phyloP scores from a whole-genome alignment of 1,140 invertebrate species.

The Magallana angulata region DNA sequence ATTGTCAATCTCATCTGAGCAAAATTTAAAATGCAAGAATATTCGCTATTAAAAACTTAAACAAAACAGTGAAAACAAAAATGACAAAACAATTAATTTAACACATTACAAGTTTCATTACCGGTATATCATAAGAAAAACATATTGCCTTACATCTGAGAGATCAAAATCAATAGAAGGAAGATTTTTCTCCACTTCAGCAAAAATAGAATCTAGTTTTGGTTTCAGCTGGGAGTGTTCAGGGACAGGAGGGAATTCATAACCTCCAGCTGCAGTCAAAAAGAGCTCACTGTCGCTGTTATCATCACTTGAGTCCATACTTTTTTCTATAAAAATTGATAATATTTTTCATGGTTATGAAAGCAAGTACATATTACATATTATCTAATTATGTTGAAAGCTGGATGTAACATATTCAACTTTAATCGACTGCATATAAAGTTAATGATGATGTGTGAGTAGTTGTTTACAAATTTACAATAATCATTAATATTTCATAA shows the following conservation, averaged over 20 bases:
- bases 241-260: not conserved
- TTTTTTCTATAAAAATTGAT: not conserved
- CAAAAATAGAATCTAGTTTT: conserved; percentile 74
- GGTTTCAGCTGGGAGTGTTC: conserved; percentile 65
- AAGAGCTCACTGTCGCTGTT: conserved; percentile 45
- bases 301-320: conserved; percentile 52
- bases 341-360: not conserved
- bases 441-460: no score
- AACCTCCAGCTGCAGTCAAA: not conserved
- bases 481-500: no score
- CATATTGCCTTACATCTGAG: conserved; percentile 71
- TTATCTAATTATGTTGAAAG: no score
- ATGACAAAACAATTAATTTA: not conserved
- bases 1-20: not conserved
- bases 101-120: not conserved
- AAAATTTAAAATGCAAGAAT: not conserved
- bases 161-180: conserved; percentile 74
- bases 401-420: no score
- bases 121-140: not conserved
- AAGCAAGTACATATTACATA: no score
- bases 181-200: conserved; percentile 73
- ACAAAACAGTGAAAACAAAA: not conserved
- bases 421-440: no score
- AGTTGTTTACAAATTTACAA: no score
- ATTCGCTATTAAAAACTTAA: not conserved